A percentile compares a stretch with the other conserved stretches of the same genome.
phyloP scores from a whole-genome alignment of 2,113 vertebrate species.

The Collichthys lucidus region DNA sequence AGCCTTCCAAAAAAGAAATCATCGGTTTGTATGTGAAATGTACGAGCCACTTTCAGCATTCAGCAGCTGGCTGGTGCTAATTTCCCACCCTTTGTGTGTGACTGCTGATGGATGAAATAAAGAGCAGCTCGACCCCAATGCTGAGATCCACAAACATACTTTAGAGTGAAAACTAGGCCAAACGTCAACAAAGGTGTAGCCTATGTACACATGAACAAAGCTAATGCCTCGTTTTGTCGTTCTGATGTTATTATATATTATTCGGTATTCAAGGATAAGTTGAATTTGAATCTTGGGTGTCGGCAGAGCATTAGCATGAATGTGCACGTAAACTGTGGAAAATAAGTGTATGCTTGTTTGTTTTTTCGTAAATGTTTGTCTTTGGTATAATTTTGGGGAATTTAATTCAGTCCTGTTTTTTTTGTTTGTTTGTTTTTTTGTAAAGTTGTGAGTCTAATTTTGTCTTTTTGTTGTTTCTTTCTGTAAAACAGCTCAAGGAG shows the following conservation, averaged over 20 bases:
- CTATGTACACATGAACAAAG: too few relatives aligned
- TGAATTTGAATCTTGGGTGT: too few relatives aligned
- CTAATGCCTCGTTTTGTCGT: not conserved
- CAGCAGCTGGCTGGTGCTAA: too few relatives aligned
- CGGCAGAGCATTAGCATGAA: too few relatives aligned
- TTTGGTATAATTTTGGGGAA: not conserved
- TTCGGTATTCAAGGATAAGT: not conserved
- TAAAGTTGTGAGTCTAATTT: not conserved
- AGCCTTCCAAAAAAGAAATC: too few relatives aligned
- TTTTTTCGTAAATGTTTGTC: too few relatives aligned
- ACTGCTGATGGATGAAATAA: not conserved
- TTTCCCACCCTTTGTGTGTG: too few relatives aligned
- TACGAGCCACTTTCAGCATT: too few relatives aligned
- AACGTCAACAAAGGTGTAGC: not conserved
- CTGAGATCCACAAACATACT: not conserved
- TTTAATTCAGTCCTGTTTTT: not conserved
- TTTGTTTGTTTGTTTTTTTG: not conserved
- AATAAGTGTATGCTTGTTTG: too few relatives aligned
- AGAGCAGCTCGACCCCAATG: not conserved
- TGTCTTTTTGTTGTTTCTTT: not conserved
- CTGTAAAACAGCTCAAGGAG: constrained; percentile 90
- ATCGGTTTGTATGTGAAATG: too few relatives aligned
- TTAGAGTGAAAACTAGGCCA: not conserved
- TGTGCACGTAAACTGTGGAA: too few relatives aligned
- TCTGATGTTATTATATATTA: too few relatives aligned